Evolutionary conservation across 2,888 invertebrate species (phyloP), one percentile per base, ranked within the genome.

Genomic region (Epiblema foenella): DNA sequence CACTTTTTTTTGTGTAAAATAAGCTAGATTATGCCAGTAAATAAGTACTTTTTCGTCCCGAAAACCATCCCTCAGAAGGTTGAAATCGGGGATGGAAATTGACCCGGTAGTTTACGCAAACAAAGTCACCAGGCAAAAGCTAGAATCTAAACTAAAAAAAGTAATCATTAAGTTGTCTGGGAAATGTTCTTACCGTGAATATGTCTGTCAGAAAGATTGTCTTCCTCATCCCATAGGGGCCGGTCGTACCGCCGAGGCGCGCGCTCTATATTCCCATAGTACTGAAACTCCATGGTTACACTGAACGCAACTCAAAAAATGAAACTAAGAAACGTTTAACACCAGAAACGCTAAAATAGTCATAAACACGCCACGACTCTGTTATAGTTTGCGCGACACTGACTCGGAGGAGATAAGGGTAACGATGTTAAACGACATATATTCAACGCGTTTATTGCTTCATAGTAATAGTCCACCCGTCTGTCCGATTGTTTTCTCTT

Each of bases 201-300:
- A 54, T 85, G 87, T 75, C 93, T 84, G 80, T 93, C 91, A 15
- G 91, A 89, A 17, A 93, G 85, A 2, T 85, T 93, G 74, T 93
- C 93, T 72, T 93, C 93, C 76, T 93, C 93, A 49, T 93, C 93
- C 93, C 93, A 93, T 85, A 90, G 87, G 0, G 92, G 93, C 71
- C 88, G 88, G 20, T 93, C 93, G 51, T 85, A 84, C 54, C 89
- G 80, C 52, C 88, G 85, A 63, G 85, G 80, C 54, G 83, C 80
- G 12, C 89, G 85, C 37, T 91, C 89, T 74, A 87, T 90, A 76
- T 89, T 88, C 39, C 90, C 90, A 76, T 89, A 91, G 78, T 89
- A 91, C 81, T 93, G 93, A 74, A 91, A 93, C 83, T 93, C 93
- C 93, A 93, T 93, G 17, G 51, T 74, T 64, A 71, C 78, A 78